These are phyloP conservation scores for Enteromius paludinosus DNA, from an alignment of 2,797 vertebrate species.

Conservation along the genomic window DNA sequence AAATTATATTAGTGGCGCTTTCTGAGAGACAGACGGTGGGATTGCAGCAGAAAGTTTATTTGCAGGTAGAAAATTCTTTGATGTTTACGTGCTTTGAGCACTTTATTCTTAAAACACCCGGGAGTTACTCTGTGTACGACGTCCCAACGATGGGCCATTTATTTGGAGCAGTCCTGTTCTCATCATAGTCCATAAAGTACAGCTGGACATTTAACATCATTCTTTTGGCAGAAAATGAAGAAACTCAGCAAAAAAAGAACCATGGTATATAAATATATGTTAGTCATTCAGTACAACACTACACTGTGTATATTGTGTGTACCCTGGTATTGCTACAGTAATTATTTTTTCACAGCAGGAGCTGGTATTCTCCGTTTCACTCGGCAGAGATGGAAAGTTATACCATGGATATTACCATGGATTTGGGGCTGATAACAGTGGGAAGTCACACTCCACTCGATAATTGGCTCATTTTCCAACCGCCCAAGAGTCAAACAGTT, in stretches of 20 bases:
- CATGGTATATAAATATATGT: not conserved
- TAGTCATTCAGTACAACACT: not conserved
- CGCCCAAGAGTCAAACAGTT: no score
- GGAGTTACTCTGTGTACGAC: not conserved
- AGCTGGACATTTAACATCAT: not conserved
- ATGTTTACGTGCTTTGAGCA: constrained; percentile 28
- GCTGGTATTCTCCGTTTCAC: not conserved
- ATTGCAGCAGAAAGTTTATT: constrained; percentile 58
- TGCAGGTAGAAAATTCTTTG: constrained; percentile 51
- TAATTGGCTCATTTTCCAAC: no score
- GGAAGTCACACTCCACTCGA: no score
- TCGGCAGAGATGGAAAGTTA: not conserved
- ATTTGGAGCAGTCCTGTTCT: not conserved
- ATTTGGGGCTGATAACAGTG: not conserved
- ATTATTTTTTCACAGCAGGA: not conserved
- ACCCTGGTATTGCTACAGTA: not conserved
- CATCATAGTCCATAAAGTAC: not conserved
- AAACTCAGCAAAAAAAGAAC: not conserved
- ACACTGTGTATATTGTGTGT: not conserved
- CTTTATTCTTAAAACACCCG: not conserved
- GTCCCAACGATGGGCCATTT: constrained; percentile 5
- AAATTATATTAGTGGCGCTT: constrained; percentile 69
- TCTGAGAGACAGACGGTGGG: constrained; percentile 48
- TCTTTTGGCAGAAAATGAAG: not conserved
- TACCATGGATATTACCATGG: not conserved